Evolutionary conservation across 2,797 vertebrate species (phyloP).

Genomic region (Nannoperca obscura): DNA sequence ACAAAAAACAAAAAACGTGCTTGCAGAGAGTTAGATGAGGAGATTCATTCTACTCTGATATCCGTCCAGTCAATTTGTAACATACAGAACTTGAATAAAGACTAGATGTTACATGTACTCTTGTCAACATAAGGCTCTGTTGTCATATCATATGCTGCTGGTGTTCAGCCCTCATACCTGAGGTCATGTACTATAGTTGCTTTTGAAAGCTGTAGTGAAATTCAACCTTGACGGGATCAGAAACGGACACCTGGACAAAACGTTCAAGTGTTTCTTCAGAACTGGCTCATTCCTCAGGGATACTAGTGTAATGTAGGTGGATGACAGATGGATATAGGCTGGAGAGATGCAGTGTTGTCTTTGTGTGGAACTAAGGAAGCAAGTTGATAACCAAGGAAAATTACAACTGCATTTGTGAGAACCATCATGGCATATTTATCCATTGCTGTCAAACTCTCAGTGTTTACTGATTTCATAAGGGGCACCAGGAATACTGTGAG

Average conservation of each 20-base stretch:
- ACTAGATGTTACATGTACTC: conserved; percentile 17
- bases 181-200: conserved; percentile 1
- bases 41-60: background rate
- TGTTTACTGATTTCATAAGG: background rate
- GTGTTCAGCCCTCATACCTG: background rate
- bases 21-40: background rate
- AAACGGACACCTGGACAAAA: conserved; percentile 15
- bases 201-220: conserved; percentile 19
- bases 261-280: background rate
- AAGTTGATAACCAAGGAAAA: background rate
- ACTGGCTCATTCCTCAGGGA: background rate
- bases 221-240: background rate
- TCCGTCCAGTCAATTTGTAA: background rate
- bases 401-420: conserved; percentile 5
- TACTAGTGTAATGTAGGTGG: background rate
- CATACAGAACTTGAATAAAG: background rate
- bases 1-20: background rate
- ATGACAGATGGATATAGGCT: too few species aligned
- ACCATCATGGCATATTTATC: conserved; percentile 11
- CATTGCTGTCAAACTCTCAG: background rate
- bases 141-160: conserved; percentile 10
- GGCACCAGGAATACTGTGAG: background rate
- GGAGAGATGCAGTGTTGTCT: background rate
- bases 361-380: conserved; percentile 8
- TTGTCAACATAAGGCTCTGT: conserved; percentile 20